phyloP scores from a whole-genome alignment of 2,113 vertebrate species.

The Gambusia affinis region DNA sequence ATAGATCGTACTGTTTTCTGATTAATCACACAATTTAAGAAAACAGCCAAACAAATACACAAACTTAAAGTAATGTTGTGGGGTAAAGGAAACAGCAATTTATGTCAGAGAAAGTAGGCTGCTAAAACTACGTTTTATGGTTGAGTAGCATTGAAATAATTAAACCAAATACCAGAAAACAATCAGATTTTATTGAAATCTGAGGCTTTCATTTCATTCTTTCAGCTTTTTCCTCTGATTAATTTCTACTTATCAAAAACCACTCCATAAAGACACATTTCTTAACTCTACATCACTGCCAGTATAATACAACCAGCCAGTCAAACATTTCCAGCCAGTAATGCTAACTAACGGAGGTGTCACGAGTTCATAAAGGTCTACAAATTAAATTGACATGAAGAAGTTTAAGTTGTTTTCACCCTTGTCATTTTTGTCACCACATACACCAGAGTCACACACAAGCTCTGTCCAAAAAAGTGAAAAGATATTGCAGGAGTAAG shows the following conservation, averaged over 20 bases:
- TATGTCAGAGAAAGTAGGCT: too few species aligned
- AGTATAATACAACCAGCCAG: slow-evolving; percentile 10
- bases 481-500: slow-evolving; percentile 38
- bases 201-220: too few species aligned
- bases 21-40: neutral
- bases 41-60: neutral
- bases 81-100: neutral
- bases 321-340: slow-evolving; percentile 57
- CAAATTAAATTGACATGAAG: slow-evolving; percentile 57
- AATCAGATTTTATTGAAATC: neutral
- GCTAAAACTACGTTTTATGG: neutral
- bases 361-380: slow-evolving; percentile 53
- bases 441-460: slow-evolving; percentile 5
- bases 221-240: neutral
- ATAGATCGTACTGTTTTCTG: neutral
- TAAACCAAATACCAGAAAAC: neutral
- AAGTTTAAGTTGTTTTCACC: slow-evolving; percentile 58
- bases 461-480: slow-evolving; percentile 6
- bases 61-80: neutral
- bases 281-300: slow-evolving; percentile 9
- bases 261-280: slow-evolving; percentile 42
- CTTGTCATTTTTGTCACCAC: slow-evolving; percentile 28
- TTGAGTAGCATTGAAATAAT: neutral
- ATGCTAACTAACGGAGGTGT: slow-evolving; percentile 45
- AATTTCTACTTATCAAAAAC: slow-evolving; percentile 29